Base-by-base conservation (phyloP, 1,140 invertebrate species). In the Micrasema minimum region DNA sequence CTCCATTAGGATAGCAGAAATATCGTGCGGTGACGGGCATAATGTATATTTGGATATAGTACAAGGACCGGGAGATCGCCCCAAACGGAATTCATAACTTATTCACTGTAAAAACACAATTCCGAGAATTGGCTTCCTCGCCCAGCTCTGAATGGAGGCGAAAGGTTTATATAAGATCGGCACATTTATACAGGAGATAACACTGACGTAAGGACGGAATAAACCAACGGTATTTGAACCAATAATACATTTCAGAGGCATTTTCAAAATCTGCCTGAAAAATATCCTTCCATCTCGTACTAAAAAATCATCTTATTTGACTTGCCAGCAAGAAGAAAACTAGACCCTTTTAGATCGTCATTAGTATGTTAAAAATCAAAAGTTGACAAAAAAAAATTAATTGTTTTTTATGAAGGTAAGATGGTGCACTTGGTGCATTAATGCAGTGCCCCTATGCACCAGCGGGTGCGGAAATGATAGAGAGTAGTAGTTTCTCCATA, bases 161-260 rank as follows among this genome's bases (percentile, higher is more conserved):
- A 72, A 66, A 72, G 70, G 70, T 72, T 72, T 72, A 72, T 64
- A 72, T 72, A 72, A 72, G 65, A 66, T 62, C 70, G 62, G 70
- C 23, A 38, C 70, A 65, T 72, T 72, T 72, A 66, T 72, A 38
- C 62, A 64, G 48, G 26, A 72, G 70, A 72, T 72, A 72, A 72
- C 41, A 55, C 35, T n/a, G 11, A 10, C 6, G 16, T 38, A 50
- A n/a, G 62, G 53, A 46, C 43, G 48, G 14, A 16, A 5, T n/a
- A n/a, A 57, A 37, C 53, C 26, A 57, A 23, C 53, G 50, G 50
- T 51, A n/a, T n/a, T n/a, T n/a, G n/a, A n/a, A n/a, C 22, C 18
- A 3, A 51, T 18, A 51, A 14, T 16, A 45, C 43, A 6, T 14
- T 45, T 45, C 43, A 6, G 1, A 43, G 12, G 16, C 16, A 2